Evolutionary conservation across 2,888 invertebrate species (phyloP), one percentile per base, ranked within the genome.

Genomic region (Trissonchulus latispiculum): DNA sequence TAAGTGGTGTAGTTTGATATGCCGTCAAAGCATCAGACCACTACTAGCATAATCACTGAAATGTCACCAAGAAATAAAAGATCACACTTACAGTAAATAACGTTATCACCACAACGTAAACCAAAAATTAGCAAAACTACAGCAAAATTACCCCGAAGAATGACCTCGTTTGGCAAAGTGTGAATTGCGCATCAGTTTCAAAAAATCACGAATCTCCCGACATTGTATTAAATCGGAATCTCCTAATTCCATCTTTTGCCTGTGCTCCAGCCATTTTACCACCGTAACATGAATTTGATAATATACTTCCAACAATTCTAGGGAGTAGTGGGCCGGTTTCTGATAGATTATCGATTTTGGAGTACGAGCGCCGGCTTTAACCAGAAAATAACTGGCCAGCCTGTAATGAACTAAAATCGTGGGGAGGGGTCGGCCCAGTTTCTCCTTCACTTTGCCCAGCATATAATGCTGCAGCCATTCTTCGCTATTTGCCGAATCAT

Each of bases 361-460:
- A 73, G 84, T 84, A 36, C 78, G 79, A 28, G 84, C 83, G 69
- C 80, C 77, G 37, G 83, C 83, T 71, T 81, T 80, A 76, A 83
- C 82, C 59, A 84, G 76, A 75, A 78, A 78, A 23, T 77, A 76
- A 23, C 80, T 78, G 36, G 83, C 81, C 82, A 83, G 78, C 33
- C 48, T 48, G 32, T 68, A 72, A 31, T 68, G 68, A 8, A 33
- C 23, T 23, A 72, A 33, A 29, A 68, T 28, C 23, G 32, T 1
- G 8, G 32, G 1, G 1, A 37, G 31, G 61, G 28, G 33, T 2
- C 3, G 31, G 1, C 61, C 36, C 8, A 28, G 2, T 31, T 95
- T 96, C 83, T 95, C 95, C 0, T 90, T 89, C 72, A 95, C 90
- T 87, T 96, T 96, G 0, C 93, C 95, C n/a, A 95, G 86, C 91